phyloP scores from a whole-genome alignment of 2,888 invertebrate genomes.

The Alsophila aescularia region DNA sequence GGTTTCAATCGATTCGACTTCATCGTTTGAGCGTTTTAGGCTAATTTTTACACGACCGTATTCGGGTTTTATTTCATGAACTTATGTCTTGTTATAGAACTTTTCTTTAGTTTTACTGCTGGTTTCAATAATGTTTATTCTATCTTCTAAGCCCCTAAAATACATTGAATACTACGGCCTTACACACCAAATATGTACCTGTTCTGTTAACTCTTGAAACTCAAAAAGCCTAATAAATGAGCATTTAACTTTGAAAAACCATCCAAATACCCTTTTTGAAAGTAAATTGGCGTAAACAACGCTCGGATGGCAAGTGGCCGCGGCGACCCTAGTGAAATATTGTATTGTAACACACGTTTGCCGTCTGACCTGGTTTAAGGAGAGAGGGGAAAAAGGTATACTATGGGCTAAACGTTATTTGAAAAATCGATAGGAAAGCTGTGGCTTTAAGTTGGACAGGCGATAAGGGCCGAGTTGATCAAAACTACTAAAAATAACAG shows the following conservation, averaged over 20 bases:
- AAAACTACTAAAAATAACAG: no score
- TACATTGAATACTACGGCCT: no score
- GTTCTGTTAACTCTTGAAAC: neutral
- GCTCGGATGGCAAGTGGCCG: neutral
- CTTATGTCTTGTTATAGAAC: no score
- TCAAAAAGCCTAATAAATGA: slow-evolving; percentile 8
- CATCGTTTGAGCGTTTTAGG: no score
- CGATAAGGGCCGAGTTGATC: no score
- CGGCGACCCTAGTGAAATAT: slow-evolving; percentile 22
- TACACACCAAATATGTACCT: no score
- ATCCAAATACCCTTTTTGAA: slow-evolving; percentile 8
- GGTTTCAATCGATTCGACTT: no score
- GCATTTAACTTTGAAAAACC: slow-evolving; percentile 15
- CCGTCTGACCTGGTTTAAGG: slow-evolving; percentile 34
- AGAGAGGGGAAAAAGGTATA: slow-evolving; percentile 25
- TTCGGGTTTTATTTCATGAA: no score
- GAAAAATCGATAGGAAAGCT: slow-evolving; percentile 12
- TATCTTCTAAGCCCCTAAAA: no score
- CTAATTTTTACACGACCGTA: no score
- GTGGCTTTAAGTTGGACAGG: neutral
- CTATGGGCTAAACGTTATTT: slow-evolving; percentile 19
- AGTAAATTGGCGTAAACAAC: slow-evolving; percentile 17
- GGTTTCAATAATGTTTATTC: no score
- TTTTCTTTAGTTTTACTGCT: no score
- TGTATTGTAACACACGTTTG: slow-evolving; percentile 15